These are phyloP conservation scores for Lampropteryx suffumata DNA, from an alignment of 2,888 invertebrate genomes.

Conservation along the genomic window DNA sequence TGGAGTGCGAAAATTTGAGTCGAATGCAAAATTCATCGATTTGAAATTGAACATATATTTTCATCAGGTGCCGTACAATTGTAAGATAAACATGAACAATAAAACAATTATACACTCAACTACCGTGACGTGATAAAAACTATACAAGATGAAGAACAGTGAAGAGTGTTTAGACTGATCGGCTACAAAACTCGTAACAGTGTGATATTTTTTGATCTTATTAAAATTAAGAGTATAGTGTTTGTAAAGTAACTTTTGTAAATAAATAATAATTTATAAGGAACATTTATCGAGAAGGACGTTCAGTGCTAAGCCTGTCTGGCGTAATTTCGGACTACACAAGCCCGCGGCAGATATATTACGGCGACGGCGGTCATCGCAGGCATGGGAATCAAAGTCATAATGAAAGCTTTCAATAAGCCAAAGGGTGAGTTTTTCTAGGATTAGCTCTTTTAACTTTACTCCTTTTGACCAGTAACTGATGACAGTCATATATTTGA, in stretches of 20 bases:
- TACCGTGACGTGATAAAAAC: slow-evolving; percentile 66
- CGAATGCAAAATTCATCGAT: slow-evolving; percentile 39
- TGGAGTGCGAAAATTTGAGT: slow-evolving; percentile 4
- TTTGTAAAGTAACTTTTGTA: slow-evolving; percentile 38
- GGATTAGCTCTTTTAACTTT: background rate
- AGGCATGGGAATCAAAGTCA: slow-evolving; percentile 94
- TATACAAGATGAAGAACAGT: slow-evolving; percentile 79
- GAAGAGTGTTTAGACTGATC: slow-evolving; percentile 78
- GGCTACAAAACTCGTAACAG: slow-evolving; percentile 49
- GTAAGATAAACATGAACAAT: slow-evolving; percentile 52
- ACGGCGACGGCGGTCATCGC: slow-evolving; percentile 75
- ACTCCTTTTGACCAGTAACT: background rate
- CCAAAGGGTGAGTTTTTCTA: slow-evolving; percentile 86
- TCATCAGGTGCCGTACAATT: slow-evolving; percentile 53
- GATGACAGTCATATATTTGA: too few relatives aligned
- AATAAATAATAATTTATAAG: slow-evolving; percentile 51
- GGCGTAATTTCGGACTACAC: slow-evolving; percentile 48
- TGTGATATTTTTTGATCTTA: slow-evolving; percentile 79
- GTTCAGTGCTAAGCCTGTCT: slow-evolving; percentile 38
- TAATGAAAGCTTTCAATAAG: slow-evolving; percentile 94
- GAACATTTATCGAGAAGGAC: slow-evolving; percentile 30
- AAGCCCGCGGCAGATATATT: slow-evolving; percentile 55
- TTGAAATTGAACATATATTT: slow-evolving; percentile 29
- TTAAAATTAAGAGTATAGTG: slow-evolving; percentile 55
- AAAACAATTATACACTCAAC: slow-evolving; percentile 53